Conservation (phyloP, 2,113 vertebrate genomes). For the Pelobates fuscus region DNA sequence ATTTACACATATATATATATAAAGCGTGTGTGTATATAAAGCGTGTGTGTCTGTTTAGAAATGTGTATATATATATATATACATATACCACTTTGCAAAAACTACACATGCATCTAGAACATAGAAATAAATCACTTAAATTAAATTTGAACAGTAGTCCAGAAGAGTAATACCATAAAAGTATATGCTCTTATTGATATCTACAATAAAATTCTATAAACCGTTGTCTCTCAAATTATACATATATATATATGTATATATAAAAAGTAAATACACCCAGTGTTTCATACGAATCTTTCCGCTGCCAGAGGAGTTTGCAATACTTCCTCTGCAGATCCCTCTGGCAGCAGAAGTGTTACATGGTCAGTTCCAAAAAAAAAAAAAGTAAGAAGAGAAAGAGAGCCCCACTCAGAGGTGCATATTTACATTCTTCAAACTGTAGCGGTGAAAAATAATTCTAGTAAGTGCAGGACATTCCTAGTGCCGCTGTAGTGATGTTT, state of each 20-base stretch:
- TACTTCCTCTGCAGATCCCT: slow-evolving; percentile 14
- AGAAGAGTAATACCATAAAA: slow-evolving; percentile 94
- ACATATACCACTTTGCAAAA: slow-evolving; percentile 69
- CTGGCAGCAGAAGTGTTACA: slow-evolving; percentile 50
- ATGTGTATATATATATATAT: slow-evolving; percentile 56
- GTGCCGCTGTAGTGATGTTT: slow-evolving; percentile 86
- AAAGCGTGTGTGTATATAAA: slow-evolving; percentile 25
- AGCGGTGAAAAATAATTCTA: slow-evolving; percentile 95
- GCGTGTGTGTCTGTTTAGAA: slow-evolving; percentile 45
- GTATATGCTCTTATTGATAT: slow-evolving; percentile 86
- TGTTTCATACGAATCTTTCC: slow-evolving; percentile 64
- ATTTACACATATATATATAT: slow-evolving; percentile 68
- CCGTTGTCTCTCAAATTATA: slow-evolving; percentile 71
- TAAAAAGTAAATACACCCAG: slow-evolving; percentile 68
- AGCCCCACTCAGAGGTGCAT: slow-evolving; percentile 83
- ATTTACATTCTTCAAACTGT: slow-evolving; percentile 99
- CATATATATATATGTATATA: slow-evolving; percentile 34
- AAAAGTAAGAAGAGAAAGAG: slow-evolving; percentile 78
- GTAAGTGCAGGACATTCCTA: slow-evolving; percentile 99
- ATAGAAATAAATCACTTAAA: slow-evolving; percentile 93
- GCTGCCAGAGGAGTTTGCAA: slow-evolving; percentile 42
- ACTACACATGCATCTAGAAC: slow-evolving; percentile 81
- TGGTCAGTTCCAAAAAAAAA: slow-evolving; percentile 70
- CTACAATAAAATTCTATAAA: slow-evolving; percentile 93
- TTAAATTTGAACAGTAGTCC: slow-evolving; percentile 94